Evolutionary conservation across 2,888 invertebrate genomes (phyloP).

Genomic region (Poecilus cupreus): DNA sequence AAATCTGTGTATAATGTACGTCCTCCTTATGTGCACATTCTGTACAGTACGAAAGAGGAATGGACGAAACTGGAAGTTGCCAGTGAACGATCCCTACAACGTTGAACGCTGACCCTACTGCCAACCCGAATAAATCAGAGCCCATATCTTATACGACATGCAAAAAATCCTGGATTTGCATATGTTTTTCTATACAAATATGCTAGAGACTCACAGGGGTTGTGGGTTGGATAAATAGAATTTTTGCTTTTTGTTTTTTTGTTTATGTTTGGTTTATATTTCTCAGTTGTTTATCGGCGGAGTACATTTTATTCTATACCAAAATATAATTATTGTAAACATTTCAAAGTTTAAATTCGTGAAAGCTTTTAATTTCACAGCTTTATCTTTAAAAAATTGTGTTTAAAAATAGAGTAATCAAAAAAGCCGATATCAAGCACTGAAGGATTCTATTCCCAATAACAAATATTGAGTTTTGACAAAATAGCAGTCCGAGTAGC

Average conservation of each 20-base stretch:
- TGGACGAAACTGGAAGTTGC: not conserved
- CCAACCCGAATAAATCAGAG: conserved; percentile 39
- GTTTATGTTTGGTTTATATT: conserved; percentile 10
- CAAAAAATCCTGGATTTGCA: conserved; percentile 49
- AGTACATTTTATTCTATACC: not conserved
- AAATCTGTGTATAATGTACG: no score
- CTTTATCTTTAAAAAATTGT: not conserved
- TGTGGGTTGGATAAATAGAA: conserved; percentile 15
- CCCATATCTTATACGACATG: conserved; percentile 43
- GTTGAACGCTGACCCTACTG: conserved; percentile 19
- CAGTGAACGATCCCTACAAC: conserved; percentile 8
- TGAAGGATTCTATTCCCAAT: no score
- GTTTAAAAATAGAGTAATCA: not conserved
- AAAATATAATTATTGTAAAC: not conserved
- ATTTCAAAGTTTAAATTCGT: no score
- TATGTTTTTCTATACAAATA: conserved; percentile 42
- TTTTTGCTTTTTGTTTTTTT: not conserved
- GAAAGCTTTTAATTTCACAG: not conserved
- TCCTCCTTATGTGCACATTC: no score
- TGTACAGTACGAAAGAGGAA: no score
- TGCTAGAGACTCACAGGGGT: conserved; percentile 24
- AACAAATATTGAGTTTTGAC: not conserved
- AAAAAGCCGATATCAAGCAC: not conserved
- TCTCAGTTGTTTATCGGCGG: not conserved
- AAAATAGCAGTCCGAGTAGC: conserved; percentile 3